These are phyloP conservation scores for Trichogramma pretiosum DNA, from an alignment of 1,140 invertebrate genomes.

Conservation along the genomic window DNA sequence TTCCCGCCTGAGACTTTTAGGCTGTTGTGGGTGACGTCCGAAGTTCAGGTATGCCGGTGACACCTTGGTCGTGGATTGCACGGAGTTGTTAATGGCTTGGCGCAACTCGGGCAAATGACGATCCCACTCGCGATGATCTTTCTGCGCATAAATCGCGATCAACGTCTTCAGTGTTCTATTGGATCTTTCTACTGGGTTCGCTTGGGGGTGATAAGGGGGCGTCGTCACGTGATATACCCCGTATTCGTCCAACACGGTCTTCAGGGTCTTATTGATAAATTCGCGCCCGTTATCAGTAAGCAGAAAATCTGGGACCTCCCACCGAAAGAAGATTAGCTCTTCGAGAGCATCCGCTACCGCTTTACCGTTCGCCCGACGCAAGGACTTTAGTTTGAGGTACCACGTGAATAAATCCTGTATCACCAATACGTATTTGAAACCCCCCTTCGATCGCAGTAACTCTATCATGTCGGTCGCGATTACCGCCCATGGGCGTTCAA, in stretches of 20 bases:
- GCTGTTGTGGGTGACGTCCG: too few relatives aligned
- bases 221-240: neutral
- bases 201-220: neutral
- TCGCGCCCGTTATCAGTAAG: too few relatives aligned
- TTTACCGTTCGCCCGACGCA: too few relatives aligned
- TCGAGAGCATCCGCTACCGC: too few relatives aligned
- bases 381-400: too few relatives aligned
- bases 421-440: too few relatives aligned
- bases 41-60: slow-evolving; percentile 17
- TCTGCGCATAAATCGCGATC: slow-evolving; percentile 13
- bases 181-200: neutral
- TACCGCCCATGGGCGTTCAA: neutral
- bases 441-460: neutral
- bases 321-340: too few relatives aligned
- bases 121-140: slow-evolving; percentile 28
- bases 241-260: neutral
- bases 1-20: slow-evolving; percentile 10
- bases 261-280: too few relatives aligned
- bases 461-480: neutral
- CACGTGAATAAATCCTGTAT: too few relatives aligned
- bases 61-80: neutral
- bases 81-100: too few relatives aligned
- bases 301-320: too few relatives aligned
- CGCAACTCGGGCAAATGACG: too few relatives aligned
- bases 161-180: slow-evolving; percentile 3